phyloP scores from a whole-genome alignment of 2,797 vertebrate genomes.

The Chelidonichthys spinosus region DNA sequence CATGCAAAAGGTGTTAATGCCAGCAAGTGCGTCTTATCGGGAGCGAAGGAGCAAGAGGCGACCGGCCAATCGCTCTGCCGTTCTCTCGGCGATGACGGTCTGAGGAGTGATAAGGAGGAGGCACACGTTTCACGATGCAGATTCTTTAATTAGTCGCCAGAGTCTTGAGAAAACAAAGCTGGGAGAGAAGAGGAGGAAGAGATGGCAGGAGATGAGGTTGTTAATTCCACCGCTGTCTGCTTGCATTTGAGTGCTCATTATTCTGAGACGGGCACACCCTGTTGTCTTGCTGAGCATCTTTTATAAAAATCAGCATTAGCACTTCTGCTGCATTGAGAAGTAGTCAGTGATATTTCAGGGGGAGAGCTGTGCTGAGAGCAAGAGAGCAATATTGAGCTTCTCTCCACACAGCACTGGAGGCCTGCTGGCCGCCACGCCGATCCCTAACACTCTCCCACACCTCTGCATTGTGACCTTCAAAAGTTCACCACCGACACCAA shows the following conservation, averaged over 20 bases:
- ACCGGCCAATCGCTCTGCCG: constrained; percentile 26
- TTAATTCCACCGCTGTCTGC: constrained; percentile 86
- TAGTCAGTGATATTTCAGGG: constrained; percentile 70
- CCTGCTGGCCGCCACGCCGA: constrained; percentile 48
- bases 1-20: not conserved
- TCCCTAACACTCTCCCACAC: constrained; percentile 65
- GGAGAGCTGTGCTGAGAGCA: constrained; percentile 57
- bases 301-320: constrained; percentile 76
- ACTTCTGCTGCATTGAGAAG: constrained; percentile 78
- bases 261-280: constrained; percentile 80
- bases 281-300: constrained; percentile 81
- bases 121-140: constrained; percentile 60
- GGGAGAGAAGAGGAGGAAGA: constrained; percentile 46
- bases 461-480: constrained; percentile 72
- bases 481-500: constrained; percentile 59
- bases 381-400: constrained; percentile 69
- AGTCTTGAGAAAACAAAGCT: constrained; percentile 67
- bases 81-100: constrained; percentile 48
- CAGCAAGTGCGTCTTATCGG: constrained; percentile 2
- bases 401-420: constrained; percentile 39
- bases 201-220: constrained; percentile 74
- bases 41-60: constrained; percentile 23
- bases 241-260: constrained; percentile 86
- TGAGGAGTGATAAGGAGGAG: constrained; percentile 51
- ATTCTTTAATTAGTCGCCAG: constrained; percentile 80